These are phyloP conservation scores for Xenopus tropicalis DNA, from an alignment of 2,113 vertebrate genomes.

Conservation along the genomic window DNA sequence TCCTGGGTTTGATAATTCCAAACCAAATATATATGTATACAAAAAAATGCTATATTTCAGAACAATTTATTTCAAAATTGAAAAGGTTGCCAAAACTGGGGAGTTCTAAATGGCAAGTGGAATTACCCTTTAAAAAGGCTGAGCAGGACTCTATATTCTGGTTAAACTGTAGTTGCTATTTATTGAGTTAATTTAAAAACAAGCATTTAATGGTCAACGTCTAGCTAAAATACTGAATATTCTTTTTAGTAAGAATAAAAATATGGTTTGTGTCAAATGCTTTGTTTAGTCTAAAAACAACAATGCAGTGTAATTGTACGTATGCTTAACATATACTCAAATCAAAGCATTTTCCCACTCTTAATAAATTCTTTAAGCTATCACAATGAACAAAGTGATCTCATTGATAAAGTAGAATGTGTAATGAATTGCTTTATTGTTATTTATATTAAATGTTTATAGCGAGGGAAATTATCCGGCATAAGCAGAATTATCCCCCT, in stretches of 20 bases:
- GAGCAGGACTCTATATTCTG: too few relatives aligned
- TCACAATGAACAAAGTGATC: slow-evolving; percentile 17
- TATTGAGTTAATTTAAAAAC: too few relatives aligned
- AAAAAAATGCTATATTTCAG: too few relatives aligned
- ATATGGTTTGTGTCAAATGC: not conserved
- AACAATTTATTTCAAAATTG: too few relatives aligned
- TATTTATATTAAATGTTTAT: slow-evolving; percentile 34
- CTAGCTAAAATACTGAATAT: not conserved
- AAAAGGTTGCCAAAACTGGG: too few relatives aligned
- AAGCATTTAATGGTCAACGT: not conserved
- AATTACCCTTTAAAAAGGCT: too few relatives aligned
- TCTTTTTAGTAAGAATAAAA: not conserved
- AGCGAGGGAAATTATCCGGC: slow-evolving; percentile 39
- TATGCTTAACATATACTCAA: not conserved
- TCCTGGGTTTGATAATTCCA: too few relatives aligned
- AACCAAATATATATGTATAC: too few relatives aligned
- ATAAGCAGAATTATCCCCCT: slow-evolving; percentile 40
- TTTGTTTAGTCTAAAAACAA: not conserved
- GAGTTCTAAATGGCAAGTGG: too few relatives aligned
- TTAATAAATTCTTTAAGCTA: not conserved
- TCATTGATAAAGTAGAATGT: slow-evolving; percentile 18
- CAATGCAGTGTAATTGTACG: not conserved
- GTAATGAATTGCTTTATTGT: slow-evolving; percentile 37
- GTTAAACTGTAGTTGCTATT: too few relatives aligned
- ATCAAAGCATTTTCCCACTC: not conserved